Conservation (phyloP, 2,113 vertebrate genomes). For the Scomber scombrus region DNA sequence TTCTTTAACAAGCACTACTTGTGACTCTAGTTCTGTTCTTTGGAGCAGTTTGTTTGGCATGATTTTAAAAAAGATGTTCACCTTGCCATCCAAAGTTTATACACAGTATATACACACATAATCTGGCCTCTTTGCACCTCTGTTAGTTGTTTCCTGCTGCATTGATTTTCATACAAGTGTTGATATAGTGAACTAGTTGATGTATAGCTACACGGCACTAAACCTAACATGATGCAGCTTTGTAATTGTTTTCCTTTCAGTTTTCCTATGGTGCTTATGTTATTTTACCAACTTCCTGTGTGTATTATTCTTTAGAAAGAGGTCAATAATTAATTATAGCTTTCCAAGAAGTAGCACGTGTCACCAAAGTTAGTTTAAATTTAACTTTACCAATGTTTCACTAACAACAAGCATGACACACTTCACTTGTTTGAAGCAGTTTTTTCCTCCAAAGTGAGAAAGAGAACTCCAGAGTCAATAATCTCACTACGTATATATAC, state of each 20-base stretch:
- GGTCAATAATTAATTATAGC: slow-evolving; percentile 42
- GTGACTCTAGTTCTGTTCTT: too few relatives aligned
- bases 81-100: too few relatives aligned
- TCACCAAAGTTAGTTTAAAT: not conserved
- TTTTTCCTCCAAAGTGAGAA: not conserved
- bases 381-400: not conserved
- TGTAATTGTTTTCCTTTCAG: too few relatives aligned
- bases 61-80: too few relatives aligned
- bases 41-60: too few relatives aligned
- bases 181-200: not conserved
- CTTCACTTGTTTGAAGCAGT: not conserved
- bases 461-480: not conserved
- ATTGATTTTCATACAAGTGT: not conserved
- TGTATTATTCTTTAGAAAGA: slow-evolving; percentile 1
- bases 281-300: not conserved
- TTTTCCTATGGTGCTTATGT: too few relatives aligned
- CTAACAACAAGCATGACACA: not conserved
- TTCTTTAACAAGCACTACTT: too few relatives aligned
- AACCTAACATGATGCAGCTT: too few relatives aligned
- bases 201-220: not conserved
- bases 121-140: not conserved
- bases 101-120: too few relatives aligned
- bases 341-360: slow-evolving; percentile 30
- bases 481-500: not conserved
- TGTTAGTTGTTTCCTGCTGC: not conserved